Base-by-base conservation (phyloP, 1,140 invertebrate species). In the Trichogramma pretiosum region DNA sequence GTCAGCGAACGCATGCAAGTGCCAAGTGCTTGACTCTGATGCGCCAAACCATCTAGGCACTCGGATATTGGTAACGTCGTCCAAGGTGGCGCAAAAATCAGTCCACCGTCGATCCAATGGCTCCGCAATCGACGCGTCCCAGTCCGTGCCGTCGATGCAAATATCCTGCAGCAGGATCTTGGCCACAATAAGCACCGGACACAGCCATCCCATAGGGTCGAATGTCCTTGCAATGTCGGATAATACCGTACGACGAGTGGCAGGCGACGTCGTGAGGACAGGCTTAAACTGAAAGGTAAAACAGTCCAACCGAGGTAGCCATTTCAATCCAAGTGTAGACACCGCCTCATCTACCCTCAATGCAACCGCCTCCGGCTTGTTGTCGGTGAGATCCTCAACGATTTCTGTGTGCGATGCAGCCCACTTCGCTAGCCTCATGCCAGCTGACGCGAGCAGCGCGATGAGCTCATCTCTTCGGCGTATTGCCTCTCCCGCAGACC, bases 1-100 rank as follows among this genome's bases (percentile, higher is more conserved):
- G 18, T 59, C 55, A 4, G 48, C 22, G 37, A 59, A 59, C 11
- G 38, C 55, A 34, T 55, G 55, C 13, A 59, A 9, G 23, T 50
- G 40, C 33, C 32, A 51, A 10, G 4, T 11, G 2, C 8, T 11
- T 9, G 14, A 34, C 13, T 16, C 11, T 5, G 18, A 3, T 8
- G 35, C 22, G 2, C 21, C 19, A 3, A 38, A 16, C 28, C 42
- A 46, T 14, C 43, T 17, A 2, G 49, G 45, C 8, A 52, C 35
- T 19, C 9, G 13, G 9, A 28, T 37, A 23, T 3, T 3, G 5
- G 18, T 5, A 11, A 22, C 5, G 5, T 18, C 1, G 3, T 3
- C 17, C 4, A 26, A 34, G 3, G 13, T 13, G 21, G 18, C 18
- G 5, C 4, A 7, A 21, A 37, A 18, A 7, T 17, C 3, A 17